Conservation (phyloP, 2,113 vertebrate genomes). For the Cyprinus carpio region DNA sequence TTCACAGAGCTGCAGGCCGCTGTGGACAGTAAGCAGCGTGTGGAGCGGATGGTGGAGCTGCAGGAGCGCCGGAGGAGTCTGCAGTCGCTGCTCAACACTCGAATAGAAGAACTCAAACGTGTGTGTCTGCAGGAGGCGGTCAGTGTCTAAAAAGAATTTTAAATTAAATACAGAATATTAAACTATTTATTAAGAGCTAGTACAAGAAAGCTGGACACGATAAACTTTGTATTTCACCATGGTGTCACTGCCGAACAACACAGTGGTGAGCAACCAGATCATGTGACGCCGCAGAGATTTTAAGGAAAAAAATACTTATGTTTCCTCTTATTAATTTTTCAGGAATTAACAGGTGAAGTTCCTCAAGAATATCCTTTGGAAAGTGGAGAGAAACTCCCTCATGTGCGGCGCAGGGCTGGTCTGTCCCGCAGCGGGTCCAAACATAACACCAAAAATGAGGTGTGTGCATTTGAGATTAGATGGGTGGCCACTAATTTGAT, state of each 20-base stretch:
- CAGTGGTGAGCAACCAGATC: not conserved
- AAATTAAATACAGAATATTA: not conserved
- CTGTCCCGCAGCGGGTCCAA: slow-evolving; percentile 59
- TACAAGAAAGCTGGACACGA: not conserved
- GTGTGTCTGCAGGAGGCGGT: slow-evolving; percentile 89
- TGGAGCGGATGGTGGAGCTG: slow-evolving; percentile 79
- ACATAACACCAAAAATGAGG: slow-evolving; percentile 68
- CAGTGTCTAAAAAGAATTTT: slow-evolving; percentile 59
- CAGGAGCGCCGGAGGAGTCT: slow-evolving; percentile 81
- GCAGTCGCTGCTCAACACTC: slow-evolving; percentile 77
- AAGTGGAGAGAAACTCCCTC: slow-evolving; percentile 80
- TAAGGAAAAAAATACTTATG: not conserved
- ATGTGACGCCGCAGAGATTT: not conserved
- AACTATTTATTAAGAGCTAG: not conserved
- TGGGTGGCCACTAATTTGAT: not conserved
- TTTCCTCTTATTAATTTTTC: not conserved
- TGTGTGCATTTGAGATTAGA: slow-evolving; percentile 3
- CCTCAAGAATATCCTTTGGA: slow-evolving; percentile 84
- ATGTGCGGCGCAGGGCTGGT: slow-evolving; percentile 71
- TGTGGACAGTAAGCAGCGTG: slow-evolving; percentile 74
- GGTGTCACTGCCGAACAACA: not conserved
- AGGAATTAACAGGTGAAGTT: slow-evolving; percentile 86
- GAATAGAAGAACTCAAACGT: slow-evolving; percentile 81
- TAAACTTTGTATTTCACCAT: not conserved
- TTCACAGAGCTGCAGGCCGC: slow-evolving; percentile 66